Base-by-base conservation (phyloP, 2,888 invertebrate genomes). In the Drosophila tripunctata region DNA sequence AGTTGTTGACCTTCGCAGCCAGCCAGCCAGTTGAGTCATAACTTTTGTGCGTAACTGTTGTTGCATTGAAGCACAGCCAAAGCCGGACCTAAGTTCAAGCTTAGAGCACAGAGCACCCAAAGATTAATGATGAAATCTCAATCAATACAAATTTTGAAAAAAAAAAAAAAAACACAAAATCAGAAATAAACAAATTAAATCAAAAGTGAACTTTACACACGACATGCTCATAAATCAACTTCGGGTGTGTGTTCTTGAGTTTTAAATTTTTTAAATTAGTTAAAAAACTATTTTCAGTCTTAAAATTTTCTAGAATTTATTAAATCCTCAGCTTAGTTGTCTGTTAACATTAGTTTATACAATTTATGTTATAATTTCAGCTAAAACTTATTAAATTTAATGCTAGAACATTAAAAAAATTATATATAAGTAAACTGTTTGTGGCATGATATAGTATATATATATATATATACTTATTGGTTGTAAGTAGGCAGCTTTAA, bases 1-100 rank as follows among this genome's bases (percentile, higher is more conserved):
- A 82, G 86, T 82, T 71, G 81, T 78, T 83, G 88, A 81, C 88
- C 81, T 81, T 81, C 81, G 63, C 41, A 10, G 10, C 27, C n/a
- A n/a, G n/a, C n/a, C n/a, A 31, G 22, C 7, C n/a, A n/a, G 68
- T 68, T 87, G 81, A 81, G 60, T 81, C 81, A 81, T 68, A 64
- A 35, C 44, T 56, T 50, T 62, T 58, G 73, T 73, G 72, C 70
- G 73, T 72, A 58, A 43, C 65, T 58, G 61, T 52, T 56, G 45
- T 52, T 56, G 45, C 30, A 69, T 31, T 45, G 61, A 45, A 38
- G 21, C 36, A 36, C 12, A 57, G 27, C 22, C 27, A n/a, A 60
- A 76, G 66, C 72, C 77, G 72, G 66, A 72, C 48, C 54, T 69
- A 45, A 58, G 36, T 47, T 55, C 40, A 52, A 44, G n/a, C 40